These are phyloP conservation scores for Clarias pachynema DNA, from an alignment of 2,797 vertebrate genomes.

Conservation along the genomic window DNA sequence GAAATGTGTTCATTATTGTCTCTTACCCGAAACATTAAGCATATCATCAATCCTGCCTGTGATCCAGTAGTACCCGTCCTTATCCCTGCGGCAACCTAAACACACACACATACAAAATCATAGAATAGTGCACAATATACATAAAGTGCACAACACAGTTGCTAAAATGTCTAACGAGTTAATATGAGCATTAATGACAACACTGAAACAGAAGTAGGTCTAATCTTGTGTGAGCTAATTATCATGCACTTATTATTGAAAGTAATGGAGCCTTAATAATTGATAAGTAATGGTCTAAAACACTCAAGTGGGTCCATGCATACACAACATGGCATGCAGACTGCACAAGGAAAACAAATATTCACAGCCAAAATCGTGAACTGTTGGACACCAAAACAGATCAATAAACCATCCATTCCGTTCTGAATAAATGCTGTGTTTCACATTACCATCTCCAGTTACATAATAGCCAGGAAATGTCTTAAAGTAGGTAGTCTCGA, in stretches of 20 bases:
- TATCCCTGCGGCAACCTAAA: slow-evolving; percentile 90
- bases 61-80: slow-evolving; percentile 97
- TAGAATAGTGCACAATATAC: background rate
- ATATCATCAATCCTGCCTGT: slow-evolving; percentile 97
- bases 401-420: background rate
- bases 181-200: background rate
- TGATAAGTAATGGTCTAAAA: background rate
- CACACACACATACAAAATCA: background rate
- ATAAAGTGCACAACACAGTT: background rate
- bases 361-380: background rate
- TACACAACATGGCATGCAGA: background rate
- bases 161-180: background rate
- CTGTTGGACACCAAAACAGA: background rate
- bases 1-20: background rate
- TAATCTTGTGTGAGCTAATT: background rate
- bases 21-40: slow-evolving; percentile 94
- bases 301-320: background rate
- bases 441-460: slow-evolving; percentile 89
- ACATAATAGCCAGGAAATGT: slow-evolving; percentile 97
- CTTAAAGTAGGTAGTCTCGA: slow-evolving; percentile 91
- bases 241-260: background rate
- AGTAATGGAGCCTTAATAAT: background rate
- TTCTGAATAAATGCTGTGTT: background rate
- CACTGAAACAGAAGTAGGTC: background rate
- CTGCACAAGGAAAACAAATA: background rate